Percentiles rank a stretch among this genome's conserved stretches.
Conservation (phyloP, 2,797 vertebrate species). For the Poeciliopsis gracilis region DNA sequence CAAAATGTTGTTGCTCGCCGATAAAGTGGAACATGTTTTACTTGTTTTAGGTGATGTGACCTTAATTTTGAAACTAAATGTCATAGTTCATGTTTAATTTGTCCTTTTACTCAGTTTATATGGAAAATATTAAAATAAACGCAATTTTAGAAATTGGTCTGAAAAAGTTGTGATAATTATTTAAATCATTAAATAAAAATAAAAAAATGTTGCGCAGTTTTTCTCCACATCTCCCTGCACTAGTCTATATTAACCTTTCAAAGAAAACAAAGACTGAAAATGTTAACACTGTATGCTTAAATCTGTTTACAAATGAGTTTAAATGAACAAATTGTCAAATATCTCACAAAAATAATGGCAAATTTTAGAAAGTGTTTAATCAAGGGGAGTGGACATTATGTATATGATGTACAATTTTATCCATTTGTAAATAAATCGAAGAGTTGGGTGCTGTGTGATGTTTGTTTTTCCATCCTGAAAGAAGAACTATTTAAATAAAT, state of each 20-base stretch:
- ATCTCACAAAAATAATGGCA: neutral
- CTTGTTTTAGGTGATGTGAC: neutral
- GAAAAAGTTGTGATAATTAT: neutral
- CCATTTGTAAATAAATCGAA: neutral
- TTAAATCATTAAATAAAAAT: neutral
- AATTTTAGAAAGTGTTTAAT: neutral
- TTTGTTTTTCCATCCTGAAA: neutral
- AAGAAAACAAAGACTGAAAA: neutral
- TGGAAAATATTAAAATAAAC: neutral
- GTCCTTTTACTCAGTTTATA: neutral
- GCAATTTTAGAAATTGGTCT: neutral
- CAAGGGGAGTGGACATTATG: neutral
- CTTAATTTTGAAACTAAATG: neutral
- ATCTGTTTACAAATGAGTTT: neutral
- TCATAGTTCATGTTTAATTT: neutral
- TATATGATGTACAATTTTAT: neutral
- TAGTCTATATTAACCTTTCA: neutral
- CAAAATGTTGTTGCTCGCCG: neutral
- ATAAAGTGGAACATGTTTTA: neutral
- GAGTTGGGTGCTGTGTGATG: neutral
- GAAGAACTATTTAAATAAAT: neutral
- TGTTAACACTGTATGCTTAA: neutral
- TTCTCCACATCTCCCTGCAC: neutral
- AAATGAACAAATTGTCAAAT: neutral
- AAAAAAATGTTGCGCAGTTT: neutral